Evolutionary conservation across 2,888 invertebrate species (phyloP), one percentile per base, ranked within the genome.

Genomic region (Diplolepis rosae): DNA sequence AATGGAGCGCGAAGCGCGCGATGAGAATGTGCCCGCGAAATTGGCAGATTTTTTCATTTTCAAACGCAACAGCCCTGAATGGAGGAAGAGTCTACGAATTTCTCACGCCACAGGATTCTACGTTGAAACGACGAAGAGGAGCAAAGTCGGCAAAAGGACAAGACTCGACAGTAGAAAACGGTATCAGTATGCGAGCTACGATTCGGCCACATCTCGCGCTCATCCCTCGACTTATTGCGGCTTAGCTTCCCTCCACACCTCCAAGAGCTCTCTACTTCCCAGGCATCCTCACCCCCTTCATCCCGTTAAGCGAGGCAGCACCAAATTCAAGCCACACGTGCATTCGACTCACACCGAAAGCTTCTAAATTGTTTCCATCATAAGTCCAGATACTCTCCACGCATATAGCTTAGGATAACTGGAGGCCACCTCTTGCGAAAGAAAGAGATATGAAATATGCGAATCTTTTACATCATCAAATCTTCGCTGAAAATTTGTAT

Each of bases 141-240:
- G 71, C 67, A 52, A 45, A 70, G 69, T 68, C 71, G 72, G 65
- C 69, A 73, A 72, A 70, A 74, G 74, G 72, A 74, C 69, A 66
- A 71, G 71, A 35, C 22, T 39, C 61, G 67, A 74, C 70, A 72
- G 72, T 66, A 68, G 81, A 75, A 84, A 84, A 83, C 79, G 84
- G 83, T 88, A 88, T 88, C 87, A 87, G 88, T 88, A 88, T 88
- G 88, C 88, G 85, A 85, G 86, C 80, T 86, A 85, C 86, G 87
- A 86, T 86, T 87, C 86, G 87, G 85, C 88, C 88, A 87, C 88
- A 88, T 88, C 87, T 88, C 88, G 84, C 82, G 87, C 87, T 88
- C 88, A 88, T 88, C 88, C 88, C 88, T 88, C 87, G 88, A 88
- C 88, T 88, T 88, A 88, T 88, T 88, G 88, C 87, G 87, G 88